A percentile compares a stretch with the other conserved stretches of the same genome.
phyloP scores from a whole-genome alignment of 2,113 vertebrate species.

The Struthidea cinerea region DNA sequence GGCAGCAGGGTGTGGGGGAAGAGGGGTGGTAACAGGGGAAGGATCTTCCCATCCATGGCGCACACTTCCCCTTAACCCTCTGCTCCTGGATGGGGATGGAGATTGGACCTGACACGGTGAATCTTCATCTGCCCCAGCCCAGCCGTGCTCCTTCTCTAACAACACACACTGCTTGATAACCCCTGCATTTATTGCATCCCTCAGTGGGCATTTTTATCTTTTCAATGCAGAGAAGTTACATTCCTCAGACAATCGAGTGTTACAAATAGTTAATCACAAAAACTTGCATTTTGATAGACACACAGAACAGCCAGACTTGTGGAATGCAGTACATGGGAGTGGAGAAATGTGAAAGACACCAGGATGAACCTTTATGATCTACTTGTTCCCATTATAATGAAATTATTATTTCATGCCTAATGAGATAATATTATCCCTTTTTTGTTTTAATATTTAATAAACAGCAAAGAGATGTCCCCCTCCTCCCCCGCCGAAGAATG shows the following conservation, averaged over 20 bases:
- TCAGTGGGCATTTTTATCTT: neutral
- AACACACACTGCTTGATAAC: rapidly evolving
- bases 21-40: neutral
- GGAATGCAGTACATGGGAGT: neutral
- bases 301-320: neutral
- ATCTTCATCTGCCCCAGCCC: neutral
- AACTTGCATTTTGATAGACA: neutral
- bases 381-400: neutral
- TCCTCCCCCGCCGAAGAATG: conserved; percentile 70
- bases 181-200: neutral
- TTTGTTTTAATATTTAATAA: neutral
- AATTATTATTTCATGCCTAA: neutral
- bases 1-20: neutral
- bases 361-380: neutral
- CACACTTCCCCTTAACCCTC: neutral
- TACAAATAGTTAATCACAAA: neutral
- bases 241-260: neutral
- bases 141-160: neutral
- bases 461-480: conserved; percentile 78
- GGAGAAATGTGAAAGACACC: neutral
- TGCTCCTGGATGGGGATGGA: neutral
- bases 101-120: rapidly evolving
- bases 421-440: neutral
- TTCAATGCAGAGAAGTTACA: neutral
- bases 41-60: neutral